Conservation (phyloP, 2,888 invertebrate species). For the Zaprionus lineosus region DNA sequence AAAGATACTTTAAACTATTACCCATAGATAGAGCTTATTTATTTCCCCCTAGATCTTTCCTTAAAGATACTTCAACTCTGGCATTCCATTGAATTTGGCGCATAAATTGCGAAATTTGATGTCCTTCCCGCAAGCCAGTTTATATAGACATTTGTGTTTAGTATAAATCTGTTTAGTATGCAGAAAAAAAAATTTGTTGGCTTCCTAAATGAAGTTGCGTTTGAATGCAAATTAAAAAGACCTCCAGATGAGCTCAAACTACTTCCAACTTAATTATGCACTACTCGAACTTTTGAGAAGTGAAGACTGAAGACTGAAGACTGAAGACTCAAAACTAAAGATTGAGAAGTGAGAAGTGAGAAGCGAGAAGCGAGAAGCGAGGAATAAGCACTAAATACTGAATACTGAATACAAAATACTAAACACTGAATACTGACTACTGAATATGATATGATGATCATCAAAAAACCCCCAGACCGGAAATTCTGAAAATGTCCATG, state of each 20-base stretch:
- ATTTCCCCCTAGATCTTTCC: no score
- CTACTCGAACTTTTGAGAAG: conserved; percentile 47
- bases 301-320: conserved; percentile 22
- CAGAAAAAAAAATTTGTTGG: not conserved
- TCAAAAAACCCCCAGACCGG: conserved; percentile 32
- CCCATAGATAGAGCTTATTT: no score
- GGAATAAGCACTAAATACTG: no score
- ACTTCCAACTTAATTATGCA: conserved; percentile 53
- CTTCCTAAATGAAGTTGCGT: not conserved
- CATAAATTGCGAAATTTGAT: no score
- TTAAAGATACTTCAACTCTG: no score
- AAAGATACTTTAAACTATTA: no score
- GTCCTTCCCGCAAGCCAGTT: no score
- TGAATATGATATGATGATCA: not conserved
- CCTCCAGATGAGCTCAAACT: conserved; percentile 28
- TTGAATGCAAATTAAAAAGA: conserved; percentile 32
- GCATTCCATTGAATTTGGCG: no score
- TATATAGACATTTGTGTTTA: no score
- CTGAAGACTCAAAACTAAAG: not conserved
- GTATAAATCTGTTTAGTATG: not conserved
- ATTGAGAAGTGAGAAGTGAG: not conserved
- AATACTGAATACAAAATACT: conserved; percentile 9
- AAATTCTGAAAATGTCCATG: conserved; percentile 41
- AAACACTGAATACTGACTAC: not conserved
- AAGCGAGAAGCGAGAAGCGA: no score